Base-by-base conservation (phyloP, 2,888 invertebrate species). In the Eupithecia inturbata region DNA sequence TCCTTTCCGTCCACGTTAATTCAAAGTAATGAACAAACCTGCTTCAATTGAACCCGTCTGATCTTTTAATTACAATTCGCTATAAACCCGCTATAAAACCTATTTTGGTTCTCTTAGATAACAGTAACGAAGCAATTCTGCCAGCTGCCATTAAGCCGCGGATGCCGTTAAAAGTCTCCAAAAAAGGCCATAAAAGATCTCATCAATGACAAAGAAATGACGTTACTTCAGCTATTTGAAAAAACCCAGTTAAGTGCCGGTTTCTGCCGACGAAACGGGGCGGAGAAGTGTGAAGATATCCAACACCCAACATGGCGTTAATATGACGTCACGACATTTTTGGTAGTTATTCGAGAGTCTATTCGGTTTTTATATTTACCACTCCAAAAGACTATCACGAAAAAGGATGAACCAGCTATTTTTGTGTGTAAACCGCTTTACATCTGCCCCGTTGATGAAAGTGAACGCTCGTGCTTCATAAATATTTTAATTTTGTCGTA, bases 131-230 rank as follows among this genome's bases (percentile, higher is more conserved):
- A 70, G 74, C 60, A 69, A 74, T 75, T 63, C 64, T 67, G 63
- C 53, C 70, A 31, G 75, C 39, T 41, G 71, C 78, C 71, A 74
- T 74, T 74, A 76, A 78, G 57, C 36, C 68, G 45, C 68, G 67
- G 71, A 36, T 39, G 57, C 68, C 66, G 69, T 66, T 76, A 72
- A 76, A 78, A 67, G 73, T 70, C 68, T 70, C 72, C 71, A 71
- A 74, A 78, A 73, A 74, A 69, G 7, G n/a, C 5, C 63, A 36
- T 64, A 64, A 64, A 64, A 64, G 63, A 64, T 64, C 33, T 64
- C 63, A 64, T 64, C 33, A 64, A 14, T 33, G 33, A 64, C n/a
- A 63, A 33, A 22, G 53, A 26, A 57, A 26, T 57, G 53, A 57
- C 26, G 26, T 57, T 57, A 26, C 53, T 57, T 57, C 53, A 57